These are phyloP conservation scores for Parazoanthus atlanticus DNA, from an alignment of 92 coral and sea anemone genomes.

Conservation along the genomic window DNA sequence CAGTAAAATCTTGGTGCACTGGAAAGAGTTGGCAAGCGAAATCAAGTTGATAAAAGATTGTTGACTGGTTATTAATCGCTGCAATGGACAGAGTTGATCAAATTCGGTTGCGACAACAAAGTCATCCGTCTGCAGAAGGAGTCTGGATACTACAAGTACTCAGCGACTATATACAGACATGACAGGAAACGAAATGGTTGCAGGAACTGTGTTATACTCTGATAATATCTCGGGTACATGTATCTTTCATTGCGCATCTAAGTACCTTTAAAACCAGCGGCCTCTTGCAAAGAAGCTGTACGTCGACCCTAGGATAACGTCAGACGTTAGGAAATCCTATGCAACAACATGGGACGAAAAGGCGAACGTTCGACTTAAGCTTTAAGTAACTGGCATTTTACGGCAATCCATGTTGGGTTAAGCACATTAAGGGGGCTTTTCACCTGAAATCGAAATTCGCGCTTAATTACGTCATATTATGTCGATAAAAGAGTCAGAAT, in stretches of 20 bases:
- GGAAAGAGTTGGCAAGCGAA: not conserved
- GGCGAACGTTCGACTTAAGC: too few species aligned
- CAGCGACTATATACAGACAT: not conserved
- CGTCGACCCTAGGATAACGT: too few species aligned
- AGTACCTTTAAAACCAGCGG: not conserved
- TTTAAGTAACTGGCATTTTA: too few species aligned
- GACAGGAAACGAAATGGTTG: too few species aligned
- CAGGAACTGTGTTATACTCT: not conserved
- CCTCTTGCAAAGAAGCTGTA: too few species aligned
- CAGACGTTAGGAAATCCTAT: too few species aligned
- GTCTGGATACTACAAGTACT: not conserved
- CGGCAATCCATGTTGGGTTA: too few species aligned
- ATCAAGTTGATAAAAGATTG: not conserved
- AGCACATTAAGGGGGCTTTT: too few species aligned
- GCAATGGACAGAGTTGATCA: not conserved
- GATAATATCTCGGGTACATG: not conserved
- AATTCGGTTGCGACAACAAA: not conserved
- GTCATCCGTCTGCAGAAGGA: not conserved
- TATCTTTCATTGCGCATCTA: not conserved
- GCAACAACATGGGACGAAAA: too few species aligned
- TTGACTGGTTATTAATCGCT: not conserved
- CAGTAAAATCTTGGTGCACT: not conserved
- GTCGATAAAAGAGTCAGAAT: too few species aligned
- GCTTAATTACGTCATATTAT: too few species aligned
- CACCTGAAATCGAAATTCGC: too few species aligned